Conservation (phyloP, 2,113 vertebrate genomes). For the Oenanthe melanoleuca region DNA sequence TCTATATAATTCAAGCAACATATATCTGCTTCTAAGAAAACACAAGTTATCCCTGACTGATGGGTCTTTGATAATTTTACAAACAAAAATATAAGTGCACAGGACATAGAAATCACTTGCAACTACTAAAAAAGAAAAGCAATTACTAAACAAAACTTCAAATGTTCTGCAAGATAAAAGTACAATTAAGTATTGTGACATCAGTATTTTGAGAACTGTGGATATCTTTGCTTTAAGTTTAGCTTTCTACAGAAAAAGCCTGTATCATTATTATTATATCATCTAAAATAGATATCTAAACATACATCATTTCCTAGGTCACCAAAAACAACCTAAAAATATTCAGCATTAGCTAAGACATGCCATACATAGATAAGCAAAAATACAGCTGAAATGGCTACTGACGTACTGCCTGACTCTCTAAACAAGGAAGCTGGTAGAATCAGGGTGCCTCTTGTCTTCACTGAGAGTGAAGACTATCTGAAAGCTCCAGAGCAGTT, state of each 20-base stretch:
- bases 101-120: neutral
- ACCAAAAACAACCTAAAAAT: slow-evolving; percentile 29
- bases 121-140: neutral
- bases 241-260: neutral
- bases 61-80: neutral
- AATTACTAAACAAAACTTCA: neutral
- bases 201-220: neutral
- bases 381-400: neutral
- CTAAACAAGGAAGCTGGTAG: neutral
- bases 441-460: neutral
- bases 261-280: slow-evolving; percentile 1
- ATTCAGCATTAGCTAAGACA: slow-evolving; percentile 14
- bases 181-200: neutral
- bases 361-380: neutral
- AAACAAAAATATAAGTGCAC: neutral
- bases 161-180: neutral
- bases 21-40: neutral
- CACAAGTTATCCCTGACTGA: neutral
- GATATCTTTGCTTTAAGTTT: neutral
- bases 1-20: neutral
- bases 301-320: neutral
- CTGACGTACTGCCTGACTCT: neutral
- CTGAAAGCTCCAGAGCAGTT: neutral
- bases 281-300: slow-evolving; percentile 48
- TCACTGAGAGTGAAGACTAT: neutral